Conservation (phyloP, 2,113 vertebrate genomes). For the Synodontis membranacea region DNA sequence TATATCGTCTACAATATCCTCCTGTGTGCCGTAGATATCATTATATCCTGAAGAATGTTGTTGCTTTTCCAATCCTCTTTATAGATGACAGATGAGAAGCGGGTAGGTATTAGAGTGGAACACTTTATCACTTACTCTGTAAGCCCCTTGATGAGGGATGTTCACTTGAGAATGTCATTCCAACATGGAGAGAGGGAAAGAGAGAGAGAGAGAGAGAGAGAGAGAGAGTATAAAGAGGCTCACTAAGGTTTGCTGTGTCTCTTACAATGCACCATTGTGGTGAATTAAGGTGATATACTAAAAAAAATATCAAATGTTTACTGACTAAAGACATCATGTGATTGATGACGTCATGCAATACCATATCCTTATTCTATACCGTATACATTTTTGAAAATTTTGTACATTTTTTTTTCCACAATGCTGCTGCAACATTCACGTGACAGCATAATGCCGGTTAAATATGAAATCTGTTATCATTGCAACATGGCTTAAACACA, state of each 20-base stretch:
- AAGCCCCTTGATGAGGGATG: constrained; percentile 79
- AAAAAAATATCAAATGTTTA: constrained; percentile 16
- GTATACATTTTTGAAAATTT: neutral
- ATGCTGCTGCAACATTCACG: neutral
- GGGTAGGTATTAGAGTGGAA: constrained; percentile 79
- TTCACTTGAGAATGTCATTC: constrained; percentile 82
- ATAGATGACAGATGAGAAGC: constrained; percentile 85
- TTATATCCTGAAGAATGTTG: constrained; percentile 92
- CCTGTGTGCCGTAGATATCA: constrained; percentile 65
- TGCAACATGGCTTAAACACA: neutral
- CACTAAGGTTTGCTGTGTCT: constrained; percentile 54
- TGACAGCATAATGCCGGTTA: neutral
- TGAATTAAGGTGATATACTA: constrained; percentile 40
- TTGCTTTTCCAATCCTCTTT: constrained; percentile 88
- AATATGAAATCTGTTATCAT: constrained; percentile 19
- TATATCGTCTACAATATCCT: constrained; percentile 50
- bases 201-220: constrained; percentile 39
- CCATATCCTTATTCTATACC: constrained; percentile 1
- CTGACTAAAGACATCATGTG: constrained; percentile 20
- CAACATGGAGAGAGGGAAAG: constrained; percentile 39
- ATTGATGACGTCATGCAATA: constrained; percentile 10
- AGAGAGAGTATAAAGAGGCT: constrained; percentile 46
- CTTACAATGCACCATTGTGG: constrained; percentile 66
- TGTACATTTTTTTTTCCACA: neutral
- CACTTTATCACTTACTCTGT: constrained; percentile 84